phyloP scores from a whole-genome alignment of 2,888 invertebrate species.

The Drosophila pullipes region DNA sequence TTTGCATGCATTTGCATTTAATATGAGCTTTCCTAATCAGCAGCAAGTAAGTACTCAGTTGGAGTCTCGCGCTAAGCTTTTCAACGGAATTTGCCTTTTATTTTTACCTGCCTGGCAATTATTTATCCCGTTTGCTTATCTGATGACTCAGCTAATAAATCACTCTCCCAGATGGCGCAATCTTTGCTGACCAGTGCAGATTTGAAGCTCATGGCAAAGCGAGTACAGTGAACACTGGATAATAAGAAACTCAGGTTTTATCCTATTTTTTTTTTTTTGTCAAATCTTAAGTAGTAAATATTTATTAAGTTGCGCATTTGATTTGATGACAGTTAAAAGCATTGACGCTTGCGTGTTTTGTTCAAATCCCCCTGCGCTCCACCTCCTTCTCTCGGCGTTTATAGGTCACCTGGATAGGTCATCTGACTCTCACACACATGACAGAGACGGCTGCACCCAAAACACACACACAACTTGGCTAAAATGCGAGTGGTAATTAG shows the following conservation, averaged over 20 bases:
- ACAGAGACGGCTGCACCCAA: slow-evolving; percentile 44
- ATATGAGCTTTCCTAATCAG: slow-evolving; percentile 38
- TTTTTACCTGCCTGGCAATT: slow-evolving; percentile 14
- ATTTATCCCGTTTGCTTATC: slow-evolving; percentile 31
- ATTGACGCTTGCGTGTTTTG: not conserved
- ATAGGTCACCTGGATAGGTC: slow-evolving; percentile 58
- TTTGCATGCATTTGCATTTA: slow-evolving; percentile 52
- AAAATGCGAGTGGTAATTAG: slow-evolving; percentile 48
- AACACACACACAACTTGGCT: slow-evolving; percentile 23
- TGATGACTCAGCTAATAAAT: slow-evolving; percentile 37
- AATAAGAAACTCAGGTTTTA: not conserved
- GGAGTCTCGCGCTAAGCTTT: slow-evolving; percentile 17
- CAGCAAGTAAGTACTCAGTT: not conserved
- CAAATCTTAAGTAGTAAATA: not conserved
- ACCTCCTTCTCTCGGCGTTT: slow-evolving; percentile 29
- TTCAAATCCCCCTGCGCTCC: slow-evolving; percentile 1
- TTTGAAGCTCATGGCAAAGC: slow-evolving; percentile 22
- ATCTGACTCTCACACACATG: slow-evolving; percentile 15
- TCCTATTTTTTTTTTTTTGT: not conserved
- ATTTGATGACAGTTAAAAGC: not conserved
- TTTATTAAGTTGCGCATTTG: not conserved
- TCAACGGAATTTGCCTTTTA: not conserved
- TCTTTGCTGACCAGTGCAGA: slow-evolving; percentile 30
- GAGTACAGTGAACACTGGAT: not conserved
- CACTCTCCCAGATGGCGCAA: slow-evolving; percentile 2